These are phyloP conservation scores for Bugulina stolonifera DNA, from an alignment of 2,888 invertebrate genomes.

Conservation along the genomic window DNA sequence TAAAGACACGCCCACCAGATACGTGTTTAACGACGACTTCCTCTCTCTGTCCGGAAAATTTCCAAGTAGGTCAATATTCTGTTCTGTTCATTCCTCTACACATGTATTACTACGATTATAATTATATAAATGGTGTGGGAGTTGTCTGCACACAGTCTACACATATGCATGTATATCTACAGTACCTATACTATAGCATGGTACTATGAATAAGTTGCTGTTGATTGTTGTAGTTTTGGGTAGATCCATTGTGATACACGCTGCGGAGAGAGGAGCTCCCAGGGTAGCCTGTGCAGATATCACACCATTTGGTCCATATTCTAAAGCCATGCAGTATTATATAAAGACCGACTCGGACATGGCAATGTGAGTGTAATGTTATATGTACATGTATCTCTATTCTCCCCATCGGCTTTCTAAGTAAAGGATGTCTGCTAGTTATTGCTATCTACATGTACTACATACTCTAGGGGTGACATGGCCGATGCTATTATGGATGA, in stretches of 20 bases:
- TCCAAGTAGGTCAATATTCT: slow-evolving; percentile 52
- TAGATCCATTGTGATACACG: slow-evolving; percentile 79
- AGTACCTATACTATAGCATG: neutral
- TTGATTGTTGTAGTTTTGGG: slow-evolving; percentile 38
- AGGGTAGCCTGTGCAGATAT: slow-evolving; percentile 68
- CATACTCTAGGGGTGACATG: neutral
- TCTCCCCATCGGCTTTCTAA: neutral
- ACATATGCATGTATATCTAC: too few species aligned
- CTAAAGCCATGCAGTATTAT: slow-evolving; percentile 26
- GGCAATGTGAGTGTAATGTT: neutral
- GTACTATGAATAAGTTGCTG: too few species aligned
- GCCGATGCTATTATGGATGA: neutral
- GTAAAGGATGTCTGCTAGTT: neutral
- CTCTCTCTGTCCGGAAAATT: slow-evolving; percentile 63
- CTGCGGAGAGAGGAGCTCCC: slow-evolving; percentile 62
- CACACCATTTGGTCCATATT: slow-evolving; percentile 31
- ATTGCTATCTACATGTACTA: neutral
- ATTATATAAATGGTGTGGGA: too few species aligned
- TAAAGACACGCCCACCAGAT: slow-evolving; percentile 60
- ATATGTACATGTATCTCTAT: neutral
- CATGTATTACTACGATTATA: too few species aligned
- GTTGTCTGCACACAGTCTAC: too few species aligned
- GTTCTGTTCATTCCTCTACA: too few species aligned
- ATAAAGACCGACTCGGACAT: neutral
- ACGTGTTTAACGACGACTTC: slow-evolving; percentile 70